Evolutionary conservation across 2,888 invertebrate genomes (phyloP).

Genomic region (Noctuana brunneofusca): DNA sequence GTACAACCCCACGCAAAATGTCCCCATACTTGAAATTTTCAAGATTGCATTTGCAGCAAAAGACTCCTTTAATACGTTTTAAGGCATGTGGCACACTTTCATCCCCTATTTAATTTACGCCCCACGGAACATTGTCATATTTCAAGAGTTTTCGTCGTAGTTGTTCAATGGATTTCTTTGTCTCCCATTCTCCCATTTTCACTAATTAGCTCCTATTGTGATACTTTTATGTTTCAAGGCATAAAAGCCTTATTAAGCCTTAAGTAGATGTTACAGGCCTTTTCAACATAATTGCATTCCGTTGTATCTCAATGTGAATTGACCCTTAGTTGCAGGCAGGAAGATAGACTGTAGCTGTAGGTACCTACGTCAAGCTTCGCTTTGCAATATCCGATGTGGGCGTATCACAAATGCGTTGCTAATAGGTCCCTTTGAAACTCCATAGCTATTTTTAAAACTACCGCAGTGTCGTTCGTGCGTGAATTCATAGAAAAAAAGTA

Average conservation of each 20-base stretch:
- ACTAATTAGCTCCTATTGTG: constrained; percentile 11
- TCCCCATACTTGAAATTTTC: constrained; percentile 37
- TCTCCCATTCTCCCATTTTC: background rate
- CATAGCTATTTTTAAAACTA: constrained; percentile 33
- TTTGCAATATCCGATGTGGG: constrained; percentile 49
- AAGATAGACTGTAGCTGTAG: background rate
- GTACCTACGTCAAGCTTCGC: constrained; percentile 27
- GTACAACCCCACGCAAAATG: constrained; percentile 58
- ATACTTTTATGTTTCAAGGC: background rate
- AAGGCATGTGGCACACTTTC: constrained; percentile 31
- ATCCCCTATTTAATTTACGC: constrained; percentile 15
- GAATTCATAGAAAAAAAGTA: background rate
- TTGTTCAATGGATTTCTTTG: constrained; percentile 8
- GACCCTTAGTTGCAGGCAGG: constrained; percentile 6
- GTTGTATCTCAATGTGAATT: background rate
- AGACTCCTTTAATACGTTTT: constrained; percentile 33
- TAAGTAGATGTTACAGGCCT: too few relatives aligned
- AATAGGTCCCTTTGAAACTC: constrained; percentile 47
- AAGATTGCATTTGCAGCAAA: constrained; percentile 28
- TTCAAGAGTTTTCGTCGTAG: constrained; percentile 3
- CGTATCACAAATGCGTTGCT: constrained; percentile 45
- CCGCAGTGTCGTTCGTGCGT: background rate
- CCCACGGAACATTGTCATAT: constrained; percentile 7
- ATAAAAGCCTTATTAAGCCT: background rate
- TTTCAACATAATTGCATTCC: too few relatives aligned